These are phyloP conservation scores for Drosophila nigricruria DNA, from an alignment of 2,888 invertebrate species.

Conservation along the genomic window DNA sequence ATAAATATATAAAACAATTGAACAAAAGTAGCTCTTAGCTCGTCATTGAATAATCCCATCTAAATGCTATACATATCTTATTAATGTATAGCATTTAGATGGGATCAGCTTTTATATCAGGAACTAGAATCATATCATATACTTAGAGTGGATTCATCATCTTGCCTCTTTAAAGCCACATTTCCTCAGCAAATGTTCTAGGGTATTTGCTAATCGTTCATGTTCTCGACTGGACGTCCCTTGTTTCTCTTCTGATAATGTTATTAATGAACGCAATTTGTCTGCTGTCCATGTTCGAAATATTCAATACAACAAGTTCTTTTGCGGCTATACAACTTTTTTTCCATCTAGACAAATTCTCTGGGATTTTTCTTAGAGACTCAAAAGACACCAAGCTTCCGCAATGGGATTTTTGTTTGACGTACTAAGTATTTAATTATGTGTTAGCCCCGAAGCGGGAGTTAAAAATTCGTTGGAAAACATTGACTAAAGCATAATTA, in stretches of 20 bases:
- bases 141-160: not conserved
- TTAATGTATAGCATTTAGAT: too few species aligned
- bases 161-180: not conserved
- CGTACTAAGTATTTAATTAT: conserved; percentile 59
- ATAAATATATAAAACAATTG: too few species aligned
- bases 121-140: not conserved
- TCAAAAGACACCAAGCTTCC: conserved; percentile 34
- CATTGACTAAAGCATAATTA: conserved; percentile 18
- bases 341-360: conserved; percentile 9
- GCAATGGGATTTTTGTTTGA: conserved; percentile 44
- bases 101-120: not conserved
- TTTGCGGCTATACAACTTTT: not conserved
- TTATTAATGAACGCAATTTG: conserved; percentile 64
- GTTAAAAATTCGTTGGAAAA: conserved; percentile 12
- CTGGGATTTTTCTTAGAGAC: conserved; percentile 22
- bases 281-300: conserved; percentile 48
- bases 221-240: not conserved
- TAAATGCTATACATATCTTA: too few species aligned
- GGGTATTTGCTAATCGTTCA: not conserved
- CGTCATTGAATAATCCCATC: too few species aligned
- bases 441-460: conserved; percentile 19
- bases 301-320: conserved; percentile 10
- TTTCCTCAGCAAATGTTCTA: not conserved
- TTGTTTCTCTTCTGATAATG: not conserved
- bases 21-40: too few species aligned